phyloP scores from a whole-genome alignment of 1,140 invertebrate species.

The Nasonia longicornis region DNA sequence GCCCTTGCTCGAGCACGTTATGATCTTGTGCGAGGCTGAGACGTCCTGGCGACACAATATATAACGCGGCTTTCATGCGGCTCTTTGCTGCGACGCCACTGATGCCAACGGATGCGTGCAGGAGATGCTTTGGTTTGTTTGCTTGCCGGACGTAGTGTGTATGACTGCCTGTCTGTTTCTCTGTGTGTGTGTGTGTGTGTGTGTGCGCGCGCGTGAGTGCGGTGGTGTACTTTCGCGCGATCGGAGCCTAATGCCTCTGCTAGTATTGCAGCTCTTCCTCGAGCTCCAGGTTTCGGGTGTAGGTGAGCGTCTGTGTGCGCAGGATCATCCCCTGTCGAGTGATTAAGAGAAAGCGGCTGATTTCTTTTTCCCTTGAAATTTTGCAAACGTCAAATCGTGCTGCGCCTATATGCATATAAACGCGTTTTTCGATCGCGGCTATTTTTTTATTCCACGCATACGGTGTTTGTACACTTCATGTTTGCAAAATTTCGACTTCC shows the following conservation, averaged over 20 bases:
- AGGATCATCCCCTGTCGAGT: not conserved
- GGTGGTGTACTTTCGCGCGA: not conserved
- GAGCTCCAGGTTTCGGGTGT: not conserved
- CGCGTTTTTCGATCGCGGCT: too few relatives aligned
- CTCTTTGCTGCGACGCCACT: not conserved
- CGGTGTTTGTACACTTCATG: not conserved
- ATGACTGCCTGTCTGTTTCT: too few relatives aligned
- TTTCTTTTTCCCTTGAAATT: not conserved
- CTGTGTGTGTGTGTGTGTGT: too few relatives aligned
- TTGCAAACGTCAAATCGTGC: not conserved
- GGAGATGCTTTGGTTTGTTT: too few relatives aligned
- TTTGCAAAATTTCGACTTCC: not conserved
- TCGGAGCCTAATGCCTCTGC: not conserved
- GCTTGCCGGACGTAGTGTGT: not conserved
- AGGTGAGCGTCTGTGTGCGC: not conserved
- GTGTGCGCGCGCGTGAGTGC: not conserved
- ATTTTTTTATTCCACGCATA: too few relatives aligned
- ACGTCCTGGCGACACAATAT: slow-evolving; percentile 29
- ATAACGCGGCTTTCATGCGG: not conserved
- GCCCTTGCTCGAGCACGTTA: slow-evolving; percentile 28
- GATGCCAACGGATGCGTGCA: too few relatives aligned
- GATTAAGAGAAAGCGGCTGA: not conserved
- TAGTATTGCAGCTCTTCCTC: not conserved
- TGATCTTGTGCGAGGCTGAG: slow-evolving; percentile 33
- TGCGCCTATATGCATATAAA: too few relatives aligned